phyloP scores from a whole-genome alignment of 2,888 invertebrate genomes.

The Macaria liturata region DNA sequence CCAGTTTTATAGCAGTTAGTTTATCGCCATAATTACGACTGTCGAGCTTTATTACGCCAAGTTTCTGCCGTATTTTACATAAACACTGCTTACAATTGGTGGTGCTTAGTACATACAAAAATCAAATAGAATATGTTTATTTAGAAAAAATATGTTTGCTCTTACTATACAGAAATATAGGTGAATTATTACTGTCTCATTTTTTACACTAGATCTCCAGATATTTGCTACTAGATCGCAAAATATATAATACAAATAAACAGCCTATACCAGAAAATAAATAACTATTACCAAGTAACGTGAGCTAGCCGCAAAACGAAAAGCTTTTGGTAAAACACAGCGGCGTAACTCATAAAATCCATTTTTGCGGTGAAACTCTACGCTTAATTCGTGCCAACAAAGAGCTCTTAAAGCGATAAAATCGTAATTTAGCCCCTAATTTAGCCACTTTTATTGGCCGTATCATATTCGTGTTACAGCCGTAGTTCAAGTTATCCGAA shows the following conservation, averaged over 20 bases:
- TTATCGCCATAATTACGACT: conserved; percentile 3
- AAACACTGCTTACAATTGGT: no score
- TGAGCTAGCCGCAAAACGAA: background rate
- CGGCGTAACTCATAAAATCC: conserved; percentile 5
- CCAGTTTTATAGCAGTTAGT: background rate
- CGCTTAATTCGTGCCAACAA: conserved; percentile 19
- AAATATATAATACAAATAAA: no score
- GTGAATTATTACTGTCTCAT: no score
- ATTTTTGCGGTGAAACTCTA: conserved; percentile 9
- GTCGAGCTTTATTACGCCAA: background rate
- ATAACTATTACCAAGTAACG: no score
- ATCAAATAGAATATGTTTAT: no score
- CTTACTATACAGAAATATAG: no score
- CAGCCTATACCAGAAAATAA: no score
- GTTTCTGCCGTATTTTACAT: no score
- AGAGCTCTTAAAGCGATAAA: conserved; percentile 25
- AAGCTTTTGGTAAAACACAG: conserved; percentile 3
- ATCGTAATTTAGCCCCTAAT: conserved; percentile 31
- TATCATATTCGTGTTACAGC: conserved; percentile 47
- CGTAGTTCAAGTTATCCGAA: conserved; percentile 50
- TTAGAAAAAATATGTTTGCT: no score
- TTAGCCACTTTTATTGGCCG: conserved; percentile 30
- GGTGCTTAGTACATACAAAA: no score
- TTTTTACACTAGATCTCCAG: no score
- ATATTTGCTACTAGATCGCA: no score